Conservation (phyloP, 2,113 vertebrate species). For the Phocoena phocoena region DNA sequence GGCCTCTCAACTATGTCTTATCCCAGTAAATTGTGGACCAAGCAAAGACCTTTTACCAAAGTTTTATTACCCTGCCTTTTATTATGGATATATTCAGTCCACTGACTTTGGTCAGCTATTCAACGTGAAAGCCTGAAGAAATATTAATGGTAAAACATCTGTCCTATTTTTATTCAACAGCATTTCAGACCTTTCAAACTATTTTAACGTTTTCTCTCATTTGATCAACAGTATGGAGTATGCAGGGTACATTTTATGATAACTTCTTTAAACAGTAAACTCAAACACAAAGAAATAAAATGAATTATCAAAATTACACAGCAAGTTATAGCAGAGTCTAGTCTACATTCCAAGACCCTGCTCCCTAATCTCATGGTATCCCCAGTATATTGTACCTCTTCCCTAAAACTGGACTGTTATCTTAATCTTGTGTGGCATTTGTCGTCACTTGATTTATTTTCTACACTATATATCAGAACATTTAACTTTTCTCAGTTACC, state of each 20-base stretch:
- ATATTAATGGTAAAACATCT: background rate
- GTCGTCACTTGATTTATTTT: background rate
- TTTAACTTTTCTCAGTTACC: background rate
- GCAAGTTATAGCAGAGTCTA: background rate
- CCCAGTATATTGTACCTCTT: background rate
- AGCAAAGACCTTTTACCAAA: background rate
- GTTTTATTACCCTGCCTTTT: background rate
- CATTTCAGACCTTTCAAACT: constrained; percentile 8
- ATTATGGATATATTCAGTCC: background rate
- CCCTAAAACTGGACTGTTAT: background rate
- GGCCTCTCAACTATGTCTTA: background rate
- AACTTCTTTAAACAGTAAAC: constrained; percentile 23
- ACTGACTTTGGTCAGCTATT: background rate
- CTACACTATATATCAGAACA: background rate
- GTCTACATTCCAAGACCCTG: background rate
- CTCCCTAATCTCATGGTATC: background rate
- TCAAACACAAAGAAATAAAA: background rate
- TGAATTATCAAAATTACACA: background rate
- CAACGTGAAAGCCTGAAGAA: constrained; percentile 20
- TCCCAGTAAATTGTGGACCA: background rate
- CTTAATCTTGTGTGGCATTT: background rate
- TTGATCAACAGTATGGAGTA: background rate
- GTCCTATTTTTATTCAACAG: background rate
- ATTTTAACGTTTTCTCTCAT: constrained; percentile 14
- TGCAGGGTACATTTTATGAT: background rate